Evolutionary conservation across 2,113 vertebrate genomes (phyloP).

Genomic region (Pogona vitticeps): DNA sequence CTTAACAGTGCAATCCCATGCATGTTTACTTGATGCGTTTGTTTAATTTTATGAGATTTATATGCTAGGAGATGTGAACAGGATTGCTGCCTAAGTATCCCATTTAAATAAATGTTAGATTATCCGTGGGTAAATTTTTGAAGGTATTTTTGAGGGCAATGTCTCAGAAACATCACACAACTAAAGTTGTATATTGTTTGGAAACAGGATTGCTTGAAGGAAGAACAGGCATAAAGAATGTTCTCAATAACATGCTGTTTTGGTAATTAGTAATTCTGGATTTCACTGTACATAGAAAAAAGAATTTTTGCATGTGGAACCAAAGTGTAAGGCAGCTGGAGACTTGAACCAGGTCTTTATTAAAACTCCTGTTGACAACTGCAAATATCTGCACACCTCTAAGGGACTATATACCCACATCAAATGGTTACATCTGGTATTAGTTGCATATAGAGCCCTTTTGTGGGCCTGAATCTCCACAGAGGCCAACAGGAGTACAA

Average conservation of each 20-base stretch:
- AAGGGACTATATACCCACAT: neutral
- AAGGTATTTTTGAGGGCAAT: neutral
- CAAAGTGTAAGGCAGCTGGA: neutral
- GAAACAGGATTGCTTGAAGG: neutral
- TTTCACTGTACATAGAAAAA: neutral
- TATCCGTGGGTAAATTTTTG: neutral
- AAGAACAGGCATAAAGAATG: neutral
- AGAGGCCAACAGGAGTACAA: neutral
- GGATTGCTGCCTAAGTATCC: neutral
- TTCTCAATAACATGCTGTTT: neutral
- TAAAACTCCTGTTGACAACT: neutral
- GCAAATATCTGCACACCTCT: neutral
- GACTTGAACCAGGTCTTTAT: neutral
- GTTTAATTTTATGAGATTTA: neutral
- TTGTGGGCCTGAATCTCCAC: neutral
- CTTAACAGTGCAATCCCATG: neutral
- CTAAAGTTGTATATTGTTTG: neutral
- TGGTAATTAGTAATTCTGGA: neutral
- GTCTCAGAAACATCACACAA: neutral
- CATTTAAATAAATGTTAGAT: neutral
- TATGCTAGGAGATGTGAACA: neutral
- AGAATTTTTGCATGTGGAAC: neutral
- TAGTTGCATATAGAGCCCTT: neutral
- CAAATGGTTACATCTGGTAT: neutral
- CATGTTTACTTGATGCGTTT: neutral